These are phyloP conservation scores for Rhabditoides inermis DNA, from an alignment of 2,888 invertebrate species.

Conservation along the genomic window DNA sequence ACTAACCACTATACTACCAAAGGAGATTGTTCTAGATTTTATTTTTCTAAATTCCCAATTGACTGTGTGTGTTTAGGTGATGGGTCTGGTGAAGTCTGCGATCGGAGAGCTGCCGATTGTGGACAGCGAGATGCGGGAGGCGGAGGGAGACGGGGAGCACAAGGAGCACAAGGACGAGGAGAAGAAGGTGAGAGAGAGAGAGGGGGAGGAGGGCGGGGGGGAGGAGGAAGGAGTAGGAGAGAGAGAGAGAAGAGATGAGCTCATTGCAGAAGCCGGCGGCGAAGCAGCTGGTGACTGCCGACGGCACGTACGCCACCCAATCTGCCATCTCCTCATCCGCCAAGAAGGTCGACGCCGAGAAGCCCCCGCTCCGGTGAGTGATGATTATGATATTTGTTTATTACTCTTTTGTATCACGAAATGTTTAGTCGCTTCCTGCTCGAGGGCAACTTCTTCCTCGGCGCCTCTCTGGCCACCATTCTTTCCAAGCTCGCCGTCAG, in stretches of 20 bases:
- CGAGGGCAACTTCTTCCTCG: slow-evolving; percentile 91
- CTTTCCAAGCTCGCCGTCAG: slow-evolving; percentile 80
- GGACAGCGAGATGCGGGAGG: slow-evolving; percentile 63
- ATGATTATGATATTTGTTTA: neutral
- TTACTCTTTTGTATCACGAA: neutral
- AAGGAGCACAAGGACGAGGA: slow-evolving; percentile 56
- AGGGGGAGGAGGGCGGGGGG: slow-evolving; percentile 56
- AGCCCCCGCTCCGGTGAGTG: slow-evolving; percentile 23
- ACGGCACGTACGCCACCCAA: slow-evolving; percentile 97
- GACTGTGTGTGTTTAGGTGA: slow-evolving; percentile 5
- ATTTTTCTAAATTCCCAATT: too few relatives aligned
- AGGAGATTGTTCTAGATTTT: too few relatives aligned
- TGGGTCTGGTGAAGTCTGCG: slow-evolving; percentile 49
- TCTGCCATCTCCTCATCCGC: slow-evolving; percentile 67
- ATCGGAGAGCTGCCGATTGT: slow-evolving; percentile 60
- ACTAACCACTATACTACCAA: too few relatives aligned
- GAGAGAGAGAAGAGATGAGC: slow-evolving; percentile 8
- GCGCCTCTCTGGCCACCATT: slow-evolving; percentile 80
- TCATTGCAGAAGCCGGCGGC: neutral
- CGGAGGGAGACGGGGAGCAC: slow-evolving; percentile 62
- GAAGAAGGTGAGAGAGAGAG: slow-evolving; percentile 58
- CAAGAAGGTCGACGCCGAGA: slow-evolving; percentile 11
- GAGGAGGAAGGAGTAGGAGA: slow-evolving; percentile 54
- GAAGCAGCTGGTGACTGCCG: slow-evolving; percentile 80
- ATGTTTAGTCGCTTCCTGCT: slow-evolving; percentile 65